Evolutionary conservation across 2,888 invertebrate species (phyloP).

Genomic region (Acleris emargana): DNA sequence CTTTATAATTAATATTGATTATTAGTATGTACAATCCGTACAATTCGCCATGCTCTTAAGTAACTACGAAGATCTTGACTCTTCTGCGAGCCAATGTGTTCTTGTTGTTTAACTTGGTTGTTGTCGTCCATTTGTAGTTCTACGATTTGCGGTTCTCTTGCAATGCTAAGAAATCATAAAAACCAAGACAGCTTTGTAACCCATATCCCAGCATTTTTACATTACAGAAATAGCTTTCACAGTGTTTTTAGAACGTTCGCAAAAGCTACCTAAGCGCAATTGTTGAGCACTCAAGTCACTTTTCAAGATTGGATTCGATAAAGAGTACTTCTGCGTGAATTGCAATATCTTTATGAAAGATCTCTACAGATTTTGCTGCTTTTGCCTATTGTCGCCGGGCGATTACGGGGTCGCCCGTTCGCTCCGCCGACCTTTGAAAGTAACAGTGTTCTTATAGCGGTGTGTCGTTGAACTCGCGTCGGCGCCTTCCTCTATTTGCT

Average conservation of each 20-base stretch:
- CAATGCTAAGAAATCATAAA: too few relatives aligned
- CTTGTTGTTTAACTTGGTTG: too few relatives aligned
- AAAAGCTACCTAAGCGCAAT: background rate
- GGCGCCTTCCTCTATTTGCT: constrained; percentile 57
- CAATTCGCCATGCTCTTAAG: too few relatives aligned
- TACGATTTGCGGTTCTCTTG: too few relatives aligned
- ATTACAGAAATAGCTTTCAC: too few relatives aligned
- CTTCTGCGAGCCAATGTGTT: too few relatives aligned
- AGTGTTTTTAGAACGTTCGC: too few relatives aligned
- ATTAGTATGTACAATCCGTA: too few relatives aligned
- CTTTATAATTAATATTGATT: constrained; percentile 27
- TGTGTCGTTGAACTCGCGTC: constrained; percentile 68
- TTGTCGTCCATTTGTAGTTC: too few relatives aligned
- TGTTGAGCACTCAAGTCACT: background rate
- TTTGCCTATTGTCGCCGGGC: constrained; percentile 28
- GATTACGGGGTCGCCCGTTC: constrained; percentile 49
- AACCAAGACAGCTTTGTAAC: too few relatives aligned
- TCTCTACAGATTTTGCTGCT: constrained; percentile 19
- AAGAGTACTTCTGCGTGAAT: constrained; percentile 12
- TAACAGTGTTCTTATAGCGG: constrained; percentile 72
- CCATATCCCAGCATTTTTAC: too few relatives aligned
- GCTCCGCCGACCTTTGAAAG: constrained; percentile 77
- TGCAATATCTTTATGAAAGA: constrained; percentile 26
- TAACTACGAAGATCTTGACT: too few relatives aligned
- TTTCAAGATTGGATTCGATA: constrained; percentile 11